Conservation (phyloP, 2,888 invertebrate species). For the Hermaeophaga mercurialis region DNA sequence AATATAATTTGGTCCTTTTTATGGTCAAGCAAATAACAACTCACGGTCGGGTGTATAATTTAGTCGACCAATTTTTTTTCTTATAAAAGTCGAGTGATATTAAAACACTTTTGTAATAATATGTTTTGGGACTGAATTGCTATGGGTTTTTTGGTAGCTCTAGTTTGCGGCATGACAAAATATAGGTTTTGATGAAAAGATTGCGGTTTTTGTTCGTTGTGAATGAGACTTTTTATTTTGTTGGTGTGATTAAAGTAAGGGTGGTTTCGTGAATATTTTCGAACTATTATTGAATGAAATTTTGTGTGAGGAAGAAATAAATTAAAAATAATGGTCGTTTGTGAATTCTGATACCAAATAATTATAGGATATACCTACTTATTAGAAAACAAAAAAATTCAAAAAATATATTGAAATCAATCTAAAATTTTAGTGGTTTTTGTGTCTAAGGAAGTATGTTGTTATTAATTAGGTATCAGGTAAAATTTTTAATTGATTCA, state of each 20-base stretch:
- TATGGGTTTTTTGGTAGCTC: slow-evolving; percentile 35
- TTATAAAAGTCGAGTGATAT: slow-evolving; percentile 37
- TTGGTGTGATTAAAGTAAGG: neutral
- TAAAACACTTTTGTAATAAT: slow-evolving; percentile 40
- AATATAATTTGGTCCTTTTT: slow-evolving; percentile 42
- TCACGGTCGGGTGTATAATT: slow-evolving; percentile 37
- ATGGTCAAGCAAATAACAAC: slow-evolving; percentile 37
- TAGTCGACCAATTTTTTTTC: slow-evolving; percentile 36
- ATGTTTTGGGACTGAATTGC: slow-evolving; percentile 31
- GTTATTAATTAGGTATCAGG: too few relatives aligned
- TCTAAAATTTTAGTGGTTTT: too few relatives aligned
- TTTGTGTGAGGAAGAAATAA: slow-evolving; percentile 1
- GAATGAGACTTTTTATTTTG: slow-evolving; percentile 8
- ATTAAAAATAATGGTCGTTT: neutral
- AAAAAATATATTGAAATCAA: too few relatives aligned
- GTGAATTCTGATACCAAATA: neutral
- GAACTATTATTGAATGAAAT: neutral
- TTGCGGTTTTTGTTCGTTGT: slow-evolving; percentile 26
- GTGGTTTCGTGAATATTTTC: neutral
- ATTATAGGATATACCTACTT: neutral
- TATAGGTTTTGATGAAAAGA: slow-evolving; percentile 31
- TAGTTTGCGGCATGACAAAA: slow-evolving; percentile 29
- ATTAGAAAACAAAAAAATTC: too few relatives aligned
- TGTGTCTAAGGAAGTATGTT: too few relatives aligned
- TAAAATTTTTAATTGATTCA: too few relatives aligned